Evolutionary conservation across 2,113 vertebrate genomes (phyloP), one percentile per base, ranked within the genome.

Genomic region (Carlito syrichta): DNA sequence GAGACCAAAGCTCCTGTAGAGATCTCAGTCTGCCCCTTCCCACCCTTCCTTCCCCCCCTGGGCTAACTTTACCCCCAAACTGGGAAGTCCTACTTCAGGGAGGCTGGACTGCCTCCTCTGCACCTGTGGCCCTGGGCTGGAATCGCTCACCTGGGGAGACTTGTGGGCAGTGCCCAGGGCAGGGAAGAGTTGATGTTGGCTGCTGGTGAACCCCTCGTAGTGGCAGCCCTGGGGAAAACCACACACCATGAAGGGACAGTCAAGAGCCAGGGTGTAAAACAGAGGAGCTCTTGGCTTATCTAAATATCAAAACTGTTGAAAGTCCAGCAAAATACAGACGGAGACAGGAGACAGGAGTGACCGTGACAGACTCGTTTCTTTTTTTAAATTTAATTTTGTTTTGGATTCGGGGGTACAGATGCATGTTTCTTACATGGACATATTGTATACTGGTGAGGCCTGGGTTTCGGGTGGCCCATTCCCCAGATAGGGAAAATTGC

Each of bases 261-360:
- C 52, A 81, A 86, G 60, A 71, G 9, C 12, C 52, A 82, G 17
- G 8, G 16, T 83, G 17, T 14, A 66, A 82, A 60, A 89, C 23
- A 40, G 60, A 89, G 8, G 62, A 60, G 32, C 13, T 35, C 54
- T n/a, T 40, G 23, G 7, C 38, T 66, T 50, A 62, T 79, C 73
- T 69, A 60, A 93, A 71, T 56, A 62, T 6, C 43, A 48, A 82
- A 84, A 60, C 9, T 22, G 66, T 50, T 79, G 23, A 45, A 74
- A 66, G 43, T 81, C 11, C 78, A 84, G 63, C 17, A 91, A 93
- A 95, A 95, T 94, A 40, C 1, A 81, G 35, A 48, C 87, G n/a
- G 32, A 88, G 3, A n/a, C n/a, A n/a, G n/a, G n/a, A n/a, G n/a
- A n/a, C n/a, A n/a, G n/a, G n/a, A n/a, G n/a, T n/a, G n/a, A n/a